Percentiles rank a stretch among this genome's conserved stretches.
Evolutionary conservation across 92 coral and sea anemone genomes (phyloP).

Genomic region (Montipora capitata): DNA sequence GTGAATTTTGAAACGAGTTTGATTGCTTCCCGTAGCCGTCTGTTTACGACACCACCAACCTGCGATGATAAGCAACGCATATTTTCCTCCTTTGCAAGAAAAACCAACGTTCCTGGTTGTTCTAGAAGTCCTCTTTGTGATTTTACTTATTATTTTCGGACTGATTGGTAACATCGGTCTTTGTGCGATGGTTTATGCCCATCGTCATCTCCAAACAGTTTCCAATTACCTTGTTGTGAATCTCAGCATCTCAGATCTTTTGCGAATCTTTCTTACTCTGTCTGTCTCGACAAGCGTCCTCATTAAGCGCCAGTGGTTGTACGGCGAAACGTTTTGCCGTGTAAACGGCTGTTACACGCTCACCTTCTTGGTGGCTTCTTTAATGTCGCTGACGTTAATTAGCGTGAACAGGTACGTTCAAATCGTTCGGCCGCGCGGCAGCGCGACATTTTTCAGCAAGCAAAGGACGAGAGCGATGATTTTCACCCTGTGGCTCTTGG

Average conservation of each 20-base stretch:
- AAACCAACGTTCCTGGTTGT: conserved; percentile 15
- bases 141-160: conserved; percentile 65
- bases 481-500: conserved; percentile 62
- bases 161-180: conserved; percentile 77
- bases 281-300: conserved; percentile 77
- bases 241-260: conserved; percentile 75
- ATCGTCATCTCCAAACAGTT: conserved; percentile 70
- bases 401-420: conserved; percentile 80
- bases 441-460: conserved; percentile 63
- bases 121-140: conserved; percentile 56
- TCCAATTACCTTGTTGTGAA: conserved; percentile 75
- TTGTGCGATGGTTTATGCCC: conserved; percentile 65
- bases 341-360: conserved; percentile 85
- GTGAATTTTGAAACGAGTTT: not conserved
- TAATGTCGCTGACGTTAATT: conserved; percentile 80
- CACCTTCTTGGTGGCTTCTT: conserved; percentile 73
- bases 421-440: conserved; percentile 68
- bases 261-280: conserved; percentile 65
- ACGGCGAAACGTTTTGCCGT: conserved; percentile 69
- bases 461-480: conserved; percentile 62
- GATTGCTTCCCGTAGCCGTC: not conserved
- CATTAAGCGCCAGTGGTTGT: conserved; percentile 73
- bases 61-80: not conserved
- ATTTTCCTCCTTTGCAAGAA: conserved; percentile 21
- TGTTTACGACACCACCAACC: not conserved